Percentiles rank a stretch among this genome's conserved stretches.
Evolutionary conservation across 37 sponge, comb jelly and placozoan species (phyloP).

Genomic region (Ephydatia muelleri): DNA sequence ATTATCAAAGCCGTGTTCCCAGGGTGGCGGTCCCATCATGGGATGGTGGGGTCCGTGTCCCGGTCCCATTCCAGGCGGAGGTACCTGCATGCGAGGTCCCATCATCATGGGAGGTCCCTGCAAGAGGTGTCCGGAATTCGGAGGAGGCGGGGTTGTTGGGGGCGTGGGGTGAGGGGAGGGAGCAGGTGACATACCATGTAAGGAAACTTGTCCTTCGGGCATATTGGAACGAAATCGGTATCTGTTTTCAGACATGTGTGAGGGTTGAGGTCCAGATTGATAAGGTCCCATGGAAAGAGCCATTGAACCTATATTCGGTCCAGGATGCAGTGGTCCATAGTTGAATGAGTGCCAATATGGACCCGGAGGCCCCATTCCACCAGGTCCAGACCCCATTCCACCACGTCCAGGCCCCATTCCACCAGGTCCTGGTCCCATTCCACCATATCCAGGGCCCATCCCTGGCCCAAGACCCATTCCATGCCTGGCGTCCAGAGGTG

Average conservation of each 20-base stretch:
- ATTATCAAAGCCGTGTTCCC: not conserved
- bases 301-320: not conserved
- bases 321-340: not conserved
- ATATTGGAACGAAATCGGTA: not conserved
- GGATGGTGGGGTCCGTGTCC: not conserved
- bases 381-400: too few relatives aligned
- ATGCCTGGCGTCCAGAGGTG: not conserved
- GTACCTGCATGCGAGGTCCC: not conserved
- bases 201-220: not conserved
- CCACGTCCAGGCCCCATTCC: not conserved
- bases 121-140: not conserved
- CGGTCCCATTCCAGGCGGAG: not conserved
- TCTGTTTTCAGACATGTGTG: not conserved
- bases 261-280: not conserved
- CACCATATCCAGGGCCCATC: not conserved
- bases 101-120: not conserved
- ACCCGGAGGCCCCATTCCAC: too few relatives aligned
- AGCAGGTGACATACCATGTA: slow-evolving; percentile 56
- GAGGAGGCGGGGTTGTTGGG: slow-evolving; percentile 55
- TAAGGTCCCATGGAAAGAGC: not conserved
- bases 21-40: not conserved
- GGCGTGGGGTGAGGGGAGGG: slow-evolving; percentile 70
- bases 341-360: not conserved
- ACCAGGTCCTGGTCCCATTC: too few relatives aligned
- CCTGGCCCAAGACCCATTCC: not conserved